Conservation (phyloP, 2,888 invertebrate genomes). For the Clunio marinus region DNA sequence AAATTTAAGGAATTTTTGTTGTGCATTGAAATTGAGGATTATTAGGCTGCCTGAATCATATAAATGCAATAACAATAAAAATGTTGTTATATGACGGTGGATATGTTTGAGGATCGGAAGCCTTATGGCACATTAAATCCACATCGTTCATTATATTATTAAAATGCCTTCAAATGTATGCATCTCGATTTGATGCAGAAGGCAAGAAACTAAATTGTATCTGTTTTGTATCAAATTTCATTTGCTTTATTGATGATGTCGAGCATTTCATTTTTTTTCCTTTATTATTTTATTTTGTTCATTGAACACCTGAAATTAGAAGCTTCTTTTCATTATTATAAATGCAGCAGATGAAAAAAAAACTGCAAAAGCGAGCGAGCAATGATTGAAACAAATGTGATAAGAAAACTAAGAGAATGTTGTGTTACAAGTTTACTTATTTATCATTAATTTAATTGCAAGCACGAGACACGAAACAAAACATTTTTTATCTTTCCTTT, state of each 20-base stretch:
- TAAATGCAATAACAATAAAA: conserved; percentile 10
- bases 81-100: background rate
- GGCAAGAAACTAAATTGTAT: conserved; percentile 22
- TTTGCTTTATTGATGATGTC: background rate
- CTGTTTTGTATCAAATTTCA: conserved; percentile 31
- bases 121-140: background rate
- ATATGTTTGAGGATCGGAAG: background rate
- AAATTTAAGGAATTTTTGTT: conserved; percentile 4
- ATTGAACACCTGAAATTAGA: conserved; percentile 28
- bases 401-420: conserved; percentile 11
- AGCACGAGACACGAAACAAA: conserved; percentile 27
- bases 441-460: conserved; percentile 36
- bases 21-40: conserved; percentile 18
- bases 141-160: no score
- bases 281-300: background rate
- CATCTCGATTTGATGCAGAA: conserved; percentile 10
- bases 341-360: conserved; percentile 30
- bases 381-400: conserved; percentile 22
- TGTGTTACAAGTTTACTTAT: conserved; percentile 10
- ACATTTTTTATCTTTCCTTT: background rate
- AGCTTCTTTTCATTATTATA: conserved; percentile 1
- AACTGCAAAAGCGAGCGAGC: background rate
- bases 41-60: background rate
- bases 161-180: background rate
- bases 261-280: background rate